Base-by-base conservation (phyloP, 2,888 invertebrate species). In the Sminthurides aquaticus region DNA sequence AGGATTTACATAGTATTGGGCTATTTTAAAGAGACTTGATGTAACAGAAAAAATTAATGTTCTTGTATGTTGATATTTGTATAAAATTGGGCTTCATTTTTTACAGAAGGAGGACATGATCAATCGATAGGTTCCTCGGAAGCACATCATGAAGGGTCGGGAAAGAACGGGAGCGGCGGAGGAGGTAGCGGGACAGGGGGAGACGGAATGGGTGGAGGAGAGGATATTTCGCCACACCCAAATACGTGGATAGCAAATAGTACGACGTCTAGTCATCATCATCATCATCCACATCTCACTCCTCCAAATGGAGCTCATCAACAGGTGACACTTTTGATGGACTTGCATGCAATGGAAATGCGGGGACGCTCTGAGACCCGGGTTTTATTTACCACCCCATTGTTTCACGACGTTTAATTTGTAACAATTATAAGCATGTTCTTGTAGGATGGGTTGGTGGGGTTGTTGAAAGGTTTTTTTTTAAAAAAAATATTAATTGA, bases 161-260 rank as follows among this genome's bases (percentile, higher is more conserved):
- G 43, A 11, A 34, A 34, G 43, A 34, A 34, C 15, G 43, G 43
- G 15, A 34, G 8, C 43, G 43, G 43, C 5, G 43, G 43, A 15
- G 43, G 8, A 20, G 52, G 54, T 22, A 29, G 49, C 24, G 28
- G n/a, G 29, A 48, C 62, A 3, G 64, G 67, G 26, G 67, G 59
- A 64, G 67, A 65, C 61, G 62, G 25, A 63, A 64, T 49, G 20
- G 49, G 56, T 60, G 54, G 58, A 49, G 49, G 27, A 55, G 24
- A 49, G 28, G 48, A 20, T 28, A 49, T 54, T 18, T 59, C 60
- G 52, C 62, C 66, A 66, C 70, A 70, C 64, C 65, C 65, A 49
- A 67, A 60, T 57, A 18, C 64, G 56, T 62, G 62, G 62, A 55
- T 28, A 55, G 18, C 61, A 24, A 60, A 20, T 27, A 49, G 43